Conservation (phyloP, 1,140 invertebrate genomes). For the Drosophila yakuba region DNA sequence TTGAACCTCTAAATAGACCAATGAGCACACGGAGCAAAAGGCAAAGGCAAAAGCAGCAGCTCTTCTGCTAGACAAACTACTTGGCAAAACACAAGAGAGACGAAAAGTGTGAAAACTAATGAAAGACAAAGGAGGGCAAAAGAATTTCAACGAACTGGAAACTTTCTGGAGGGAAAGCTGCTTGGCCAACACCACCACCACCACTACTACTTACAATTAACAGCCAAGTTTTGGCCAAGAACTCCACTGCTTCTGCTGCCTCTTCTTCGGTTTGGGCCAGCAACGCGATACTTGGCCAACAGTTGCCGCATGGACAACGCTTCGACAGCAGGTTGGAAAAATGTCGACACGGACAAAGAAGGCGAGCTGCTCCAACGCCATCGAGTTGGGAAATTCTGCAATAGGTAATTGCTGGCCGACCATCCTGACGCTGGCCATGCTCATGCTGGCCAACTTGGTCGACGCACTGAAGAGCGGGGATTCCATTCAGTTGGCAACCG, state of each 20-base stretch:
- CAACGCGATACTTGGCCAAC: constrained; percentile 39
- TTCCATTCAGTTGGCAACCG: constrained; percentile 38
- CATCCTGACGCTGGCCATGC: not conserved
- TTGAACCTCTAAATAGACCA: constrained; percentile 77
- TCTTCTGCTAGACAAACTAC: constrained; percentile 59
- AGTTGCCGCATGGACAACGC: constrained; percentile 65
- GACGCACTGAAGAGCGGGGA: constrained; percentile 42
- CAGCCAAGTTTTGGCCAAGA: constrained; percentile 40
- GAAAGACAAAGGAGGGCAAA: constrained; percentile 51
- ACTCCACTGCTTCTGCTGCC: constrained; percentile 13
- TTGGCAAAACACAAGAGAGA: constrained; percentile 58
- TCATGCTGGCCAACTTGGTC: constrained; percentile 4
- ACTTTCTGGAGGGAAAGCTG: constrained; percentile 29
- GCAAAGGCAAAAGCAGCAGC: constrained; percentile 2
- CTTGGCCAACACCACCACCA: too few relatives aligned
- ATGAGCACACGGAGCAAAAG: constrained; percentile 40
- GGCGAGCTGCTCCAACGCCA: constrained; percentile 2
- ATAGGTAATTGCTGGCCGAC: constrained; percentile 29
- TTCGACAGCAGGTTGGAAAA: constrained; percentile 55
- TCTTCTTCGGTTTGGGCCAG: constrained; percentile 28
- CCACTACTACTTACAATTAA: constrained; percentile 60
- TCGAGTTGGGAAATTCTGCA: constrained; percentile 16
- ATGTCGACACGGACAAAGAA: constrained; percentile 49
- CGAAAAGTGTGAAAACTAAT: constrained; percentile 75
- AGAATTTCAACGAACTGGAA: constrained; percentile 60